Evolutionary conservation across 1,140 invertebrate genomes (phyloP).

Genomic region (Drosophila auraria): DNA sequence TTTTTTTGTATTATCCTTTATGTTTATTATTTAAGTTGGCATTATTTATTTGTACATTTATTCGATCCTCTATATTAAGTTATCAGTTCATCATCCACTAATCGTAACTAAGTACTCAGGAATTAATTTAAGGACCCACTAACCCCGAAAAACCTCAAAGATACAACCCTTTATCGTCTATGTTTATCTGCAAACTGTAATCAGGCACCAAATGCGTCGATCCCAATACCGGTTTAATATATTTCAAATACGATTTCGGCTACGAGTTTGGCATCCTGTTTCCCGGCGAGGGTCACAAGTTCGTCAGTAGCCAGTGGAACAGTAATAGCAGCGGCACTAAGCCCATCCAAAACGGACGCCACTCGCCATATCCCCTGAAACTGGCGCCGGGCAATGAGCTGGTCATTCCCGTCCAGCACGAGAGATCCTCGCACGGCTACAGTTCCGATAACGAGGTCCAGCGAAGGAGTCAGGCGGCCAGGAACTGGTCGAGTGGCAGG

Average conservation of each 20-base stretch:
- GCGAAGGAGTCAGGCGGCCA: constrained; percentile 40
- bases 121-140: background rate
- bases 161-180: constrained; percentile 5
- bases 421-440: constrained; percentile 58
- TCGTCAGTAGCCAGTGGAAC: constrained; percentile 85
- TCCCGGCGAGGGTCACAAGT: constrained; percentile 88
- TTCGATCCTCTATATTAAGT: background rate
- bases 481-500: constrained; percentile 86
- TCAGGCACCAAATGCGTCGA: constrained; percentile 91
- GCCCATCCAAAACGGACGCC: constrained; percentile 46
- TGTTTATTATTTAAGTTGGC: constrained; percentile 11
- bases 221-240: constrained; percentile 91
- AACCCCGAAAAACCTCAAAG: background rate
- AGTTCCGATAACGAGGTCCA: constrained; percentile 72
- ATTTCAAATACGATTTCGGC: constrained; percentile 94
- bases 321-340: constrained; percentile 85
- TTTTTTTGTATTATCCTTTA: background rate
- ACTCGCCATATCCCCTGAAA: constrained; percentile 74
- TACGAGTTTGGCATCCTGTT: constrained; percentile 92
- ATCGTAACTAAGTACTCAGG: background rate
- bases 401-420: constrained; percentile 80
- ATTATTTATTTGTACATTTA: constrained; percentile 11
- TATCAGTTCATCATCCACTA: background rate
- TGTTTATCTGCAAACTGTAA: constrained; percentile 52
- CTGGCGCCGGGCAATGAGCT: constrained; percentile 71